phyloP scores from a whole-genome alignment of 92 coral and sea anemone species.

The Plumapathes pennacea region DNA sequence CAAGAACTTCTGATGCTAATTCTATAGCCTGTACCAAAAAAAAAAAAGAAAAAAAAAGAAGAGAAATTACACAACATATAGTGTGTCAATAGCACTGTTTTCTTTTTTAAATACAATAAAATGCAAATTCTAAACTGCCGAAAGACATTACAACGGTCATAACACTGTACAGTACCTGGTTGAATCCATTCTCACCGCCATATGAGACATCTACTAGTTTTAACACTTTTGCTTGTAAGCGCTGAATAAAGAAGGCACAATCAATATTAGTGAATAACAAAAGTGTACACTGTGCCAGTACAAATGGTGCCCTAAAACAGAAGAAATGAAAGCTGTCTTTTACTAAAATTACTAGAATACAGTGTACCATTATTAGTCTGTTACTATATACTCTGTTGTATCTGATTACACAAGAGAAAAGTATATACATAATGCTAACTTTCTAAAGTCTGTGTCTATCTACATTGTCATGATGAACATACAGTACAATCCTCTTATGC shows the following conservation, averaged over 20 bases:
- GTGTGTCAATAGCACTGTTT: no score
- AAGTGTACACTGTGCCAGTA: background rate
- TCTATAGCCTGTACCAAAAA: constrained; percentile 80
- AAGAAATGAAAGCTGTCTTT: background rate
- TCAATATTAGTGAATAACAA: background rate
- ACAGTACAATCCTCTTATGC: no score
- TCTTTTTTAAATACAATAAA: background rate
- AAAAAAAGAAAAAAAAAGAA: background rate
- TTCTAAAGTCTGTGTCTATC: no score
- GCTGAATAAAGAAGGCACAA: constrained; percentile 37
- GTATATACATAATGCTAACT: no score
- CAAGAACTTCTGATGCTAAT: constrained; percentile 93
- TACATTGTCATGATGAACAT: no score
- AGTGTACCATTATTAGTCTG: no score
- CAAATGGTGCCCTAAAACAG: no score
- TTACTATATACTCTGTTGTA: no score
- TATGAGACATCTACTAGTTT: constrained; percentile 97
- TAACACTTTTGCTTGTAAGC: constrained; percentile 83
- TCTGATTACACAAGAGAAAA: no score
- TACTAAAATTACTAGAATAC: background rate
- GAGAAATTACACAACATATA: background rate
- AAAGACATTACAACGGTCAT: background rate
- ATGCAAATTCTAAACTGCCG: background rate
- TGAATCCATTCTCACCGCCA: constrained; percentile 99
- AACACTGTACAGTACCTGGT: constrained; percentile 58